Percentiles rank a stretch among this genome's conserved stretches.
phyloP scores from a whole-genome alignment of 2,797 vertebrate genomes.

The Iguana delicatissima region DNA sequence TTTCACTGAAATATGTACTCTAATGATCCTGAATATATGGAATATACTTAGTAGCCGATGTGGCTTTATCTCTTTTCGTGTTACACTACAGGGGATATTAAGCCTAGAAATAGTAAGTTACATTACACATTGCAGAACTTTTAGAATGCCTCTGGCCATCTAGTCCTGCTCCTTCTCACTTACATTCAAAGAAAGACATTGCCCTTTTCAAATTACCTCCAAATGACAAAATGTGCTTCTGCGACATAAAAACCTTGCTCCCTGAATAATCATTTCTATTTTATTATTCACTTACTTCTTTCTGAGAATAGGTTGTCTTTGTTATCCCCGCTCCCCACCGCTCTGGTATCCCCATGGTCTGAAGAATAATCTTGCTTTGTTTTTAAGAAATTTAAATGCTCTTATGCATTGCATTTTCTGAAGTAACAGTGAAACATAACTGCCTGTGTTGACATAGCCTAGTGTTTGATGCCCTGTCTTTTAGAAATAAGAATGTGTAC shows the following conservation, averaged over 20 bases:
- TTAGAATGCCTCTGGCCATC: slow-evolving; percentile 39
- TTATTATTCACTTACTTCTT: slow-evolving; percentile 10
- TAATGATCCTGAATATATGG: not conserved
- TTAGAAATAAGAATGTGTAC: not conserved
- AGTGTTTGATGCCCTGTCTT: not conserved
- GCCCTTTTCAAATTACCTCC: slow-evolving; percentile 41
- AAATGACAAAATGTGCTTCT: slow-evolving; percentile 42
- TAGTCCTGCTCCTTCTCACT: slow-evolving; percentile 9
- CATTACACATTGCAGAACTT: slow-evolving; percentile 13
- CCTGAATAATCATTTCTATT: slow-evolving; percentile 18
- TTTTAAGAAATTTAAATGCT: not conserved
- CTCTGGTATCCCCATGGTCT: not conserved
- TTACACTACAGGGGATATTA: slow-evolving; percentile 5
- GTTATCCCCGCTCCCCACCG: not conserved
- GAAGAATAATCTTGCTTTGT: not conserved
- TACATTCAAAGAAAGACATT: slow-evolving; percentile 22
- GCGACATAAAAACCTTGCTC: slow-evolving; percentile 28
- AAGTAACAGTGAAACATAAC: not conserved
- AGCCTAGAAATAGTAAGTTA: slow-evolving; percentile 11
- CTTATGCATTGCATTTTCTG: slow-evolving; percentile 6
- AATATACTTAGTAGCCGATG: not conserved
- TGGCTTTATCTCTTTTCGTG: not conserved
- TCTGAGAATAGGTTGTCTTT: not conserved
- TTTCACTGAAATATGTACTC: not conserved
- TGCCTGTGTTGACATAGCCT: not conserved